Percentiles rank a stretch among this genome's conserved stretches.
Conservation (phyloP, 1,140 invertebrate species). For the Orchestia grillus region DNA sequence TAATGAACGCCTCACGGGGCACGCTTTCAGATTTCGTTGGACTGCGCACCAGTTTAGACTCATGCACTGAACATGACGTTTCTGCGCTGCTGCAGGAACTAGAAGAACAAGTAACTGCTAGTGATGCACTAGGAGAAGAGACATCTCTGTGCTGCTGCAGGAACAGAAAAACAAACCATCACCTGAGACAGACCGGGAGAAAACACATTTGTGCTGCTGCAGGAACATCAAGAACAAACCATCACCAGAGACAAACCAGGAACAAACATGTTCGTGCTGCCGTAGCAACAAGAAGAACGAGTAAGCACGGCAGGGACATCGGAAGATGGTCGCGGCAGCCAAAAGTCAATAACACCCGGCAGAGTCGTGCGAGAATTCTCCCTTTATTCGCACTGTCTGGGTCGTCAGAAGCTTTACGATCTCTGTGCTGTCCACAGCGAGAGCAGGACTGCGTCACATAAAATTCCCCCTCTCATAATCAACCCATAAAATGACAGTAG, state of each 20-base stretch:
- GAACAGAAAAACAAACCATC: not conserved
- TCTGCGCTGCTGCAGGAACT: not conserved
- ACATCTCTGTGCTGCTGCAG: not conserved
- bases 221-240: not conserved
- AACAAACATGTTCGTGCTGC: not conserved
- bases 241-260: not conserved
- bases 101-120: not conserved
- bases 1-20: no score
- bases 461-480: not conserved
- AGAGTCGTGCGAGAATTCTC: not conserved
- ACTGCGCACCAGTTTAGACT: no score
- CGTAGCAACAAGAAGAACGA: not conserved
- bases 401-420: not conserved
- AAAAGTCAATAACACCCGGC: not conserved
- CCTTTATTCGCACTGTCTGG: not conserved
- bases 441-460: not conserved
- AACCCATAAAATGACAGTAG: constrained; percentile 8
- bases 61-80: not conserved
- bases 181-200: not conserved
- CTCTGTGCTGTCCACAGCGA: not conserved
- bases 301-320: not conserved
- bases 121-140: not conserved
- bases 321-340: not conserved
- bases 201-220: not conserved
- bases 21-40: no score